phyloP scores from a whole-genome alignment of 2,113 vertebrate species.

The Panthera tigris region DNA sequence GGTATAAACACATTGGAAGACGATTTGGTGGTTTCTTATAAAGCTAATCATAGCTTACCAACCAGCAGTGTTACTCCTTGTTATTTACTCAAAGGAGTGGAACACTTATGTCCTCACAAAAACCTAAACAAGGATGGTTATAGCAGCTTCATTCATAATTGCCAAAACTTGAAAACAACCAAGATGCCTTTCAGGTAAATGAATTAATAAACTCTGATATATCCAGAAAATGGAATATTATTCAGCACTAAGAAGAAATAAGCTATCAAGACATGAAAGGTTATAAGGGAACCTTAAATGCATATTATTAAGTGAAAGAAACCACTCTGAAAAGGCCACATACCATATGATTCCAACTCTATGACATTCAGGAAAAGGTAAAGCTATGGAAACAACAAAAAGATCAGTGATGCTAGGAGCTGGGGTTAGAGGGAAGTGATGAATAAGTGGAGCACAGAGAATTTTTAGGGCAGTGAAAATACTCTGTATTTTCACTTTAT shows the following conservation, averaged over 20 bases:
- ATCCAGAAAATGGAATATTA: neutral
- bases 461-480: neutral
- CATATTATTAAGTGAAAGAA: neutral
- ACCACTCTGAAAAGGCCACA: neutral
- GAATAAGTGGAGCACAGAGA: neutral
- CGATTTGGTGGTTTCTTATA: neutral
- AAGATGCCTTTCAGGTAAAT: neutral
- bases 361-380: neutral
- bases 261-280: neutral
- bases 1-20: neutral
- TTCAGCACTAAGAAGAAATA: neutral
- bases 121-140: neutral
- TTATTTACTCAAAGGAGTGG: neutral
- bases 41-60: neutral
- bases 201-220: neutral
- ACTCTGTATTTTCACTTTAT: neutral
- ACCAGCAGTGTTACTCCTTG: neutral
- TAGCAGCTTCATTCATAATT: neutral
- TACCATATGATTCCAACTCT: neutral
- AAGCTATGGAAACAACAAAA: neutral
- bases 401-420: neutral
- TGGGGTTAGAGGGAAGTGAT: neutral
- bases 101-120: neutral
- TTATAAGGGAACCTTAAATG: neutral
- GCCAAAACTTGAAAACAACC: neutral